Conservation (phyloP, 2,888 invertebrate species). For the Neoascia interrupta region DNA sequence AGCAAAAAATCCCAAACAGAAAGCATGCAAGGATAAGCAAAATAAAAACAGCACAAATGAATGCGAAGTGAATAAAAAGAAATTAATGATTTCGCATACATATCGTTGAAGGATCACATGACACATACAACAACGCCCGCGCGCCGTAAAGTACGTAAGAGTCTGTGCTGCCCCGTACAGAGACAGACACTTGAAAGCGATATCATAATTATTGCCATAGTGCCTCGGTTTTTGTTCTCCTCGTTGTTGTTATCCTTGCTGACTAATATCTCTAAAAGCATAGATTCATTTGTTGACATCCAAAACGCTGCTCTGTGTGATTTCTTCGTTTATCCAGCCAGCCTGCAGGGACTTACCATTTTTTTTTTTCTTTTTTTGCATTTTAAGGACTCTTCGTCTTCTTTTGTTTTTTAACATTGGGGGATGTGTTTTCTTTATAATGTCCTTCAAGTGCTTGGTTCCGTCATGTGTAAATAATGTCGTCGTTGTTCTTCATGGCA, state of each 20-base stretch:
- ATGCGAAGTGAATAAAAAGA: slow-evolving; percentile 50
- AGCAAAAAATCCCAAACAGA: slow-evolving; percentile 17
- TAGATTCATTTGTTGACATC: slow-evolving; percentile 66
- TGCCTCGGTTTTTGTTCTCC: slow-evolving; percentile 26
- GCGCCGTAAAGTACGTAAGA: too few relatives aligned
- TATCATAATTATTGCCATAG: slow-evolving; percentile 67
- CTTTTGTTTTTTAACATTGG: slow-evolving; percentile 55
- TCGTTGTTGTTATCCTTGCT: slow-evolving; percentile 45
- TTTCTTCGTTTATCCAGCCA: slow-evolving; percentile 35
- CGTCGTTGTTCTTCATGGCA: slow-evolving; percentile 57
- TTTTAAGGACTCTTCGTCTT: slow-evolving; percentile 62
- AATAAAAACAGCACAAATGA: slow-evolving; percentile 23
- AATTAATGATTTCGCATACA: slow-evolving; percentile 57
- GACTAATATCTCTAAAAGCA: slow-evolving; percentile 69
- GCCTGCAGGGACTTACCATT: slow-evolving; percentile 50
- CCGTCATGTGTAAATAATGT: slow-evolving; percentile 72
- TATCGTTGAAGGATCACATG: slow-evolving; percentile 51
- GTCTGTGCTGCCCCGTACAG: slow-evolving; percentile 12
- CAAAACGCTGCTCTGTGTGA: slow-evolving; percentile 27
- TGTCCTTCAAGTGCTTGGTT: slow-evolving; percentile 72
- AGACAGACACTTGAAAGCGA: slow-evolving; percentile 44
- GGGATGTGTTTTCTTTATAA: slow-evolving; percentile 71
- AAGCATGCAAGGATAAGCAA: slow-evolving; percentile 14
- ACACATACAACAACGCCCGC: slow-evolving; percentile 3
- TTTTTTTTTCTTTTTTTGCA: slow-evolving; percentile 32